Conservation (phyloP, 1,140 invertebrate species). For the Agrypnia vestita region DNA sequence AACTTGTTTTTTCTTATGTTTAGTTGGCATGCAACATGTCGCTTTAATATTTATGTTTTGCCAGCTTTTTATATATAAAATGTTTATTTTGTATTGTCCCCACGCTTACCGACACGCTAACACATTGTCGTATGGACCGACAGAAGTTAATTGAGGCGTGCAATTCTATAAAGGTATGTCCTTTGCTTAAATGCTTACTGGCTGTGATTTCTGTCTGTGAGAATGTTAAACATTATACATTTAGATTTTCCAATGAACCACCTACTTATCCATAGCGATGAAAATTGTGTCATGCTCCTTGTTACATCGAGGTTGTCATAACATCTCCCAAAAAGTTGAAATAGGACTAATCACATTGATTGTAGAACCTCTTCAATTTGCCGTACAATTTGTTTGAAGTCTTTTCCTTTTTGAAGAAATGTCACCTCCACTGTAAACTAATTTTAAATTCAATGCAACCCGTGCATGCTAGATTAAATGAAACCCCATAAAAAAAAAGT, state of each 20-base stretch:
- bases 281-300: background rate
- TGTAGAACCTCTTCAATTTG: background rate
- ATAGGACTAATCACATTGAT: background rate
- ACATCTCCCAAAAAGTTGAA: background rate
- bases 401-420: too few species aligned
- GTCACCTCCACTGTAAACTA: background rate
- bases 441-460: background rate
- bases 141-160: slow-evolving; percentile 94
- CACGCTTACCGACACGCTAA: slow-evolving; percentile 62
- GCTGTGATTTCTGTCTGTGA: background rate
- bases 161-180: slow-evolving; percentile 91
- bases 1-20: slow-evolving; percentile 1
- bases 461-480: background rate
- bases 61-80: slow-evolving; percentile 62
- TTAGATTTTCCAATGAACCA: too few species aligned
- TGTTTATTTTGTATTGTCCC: slow-evolving; percentile 66
- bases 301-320: background rate
- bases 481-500: background rate
- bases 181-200: slow-evolving; percentile 12
- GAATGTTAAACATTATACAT: too few species aligned
- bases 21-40: slow-evolving; percentile 26
- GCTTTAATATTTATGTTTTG: slow-evolving; percentile 31
- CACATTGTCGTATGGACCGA: slow-evolving; percentile 66
- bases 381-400: background rate
- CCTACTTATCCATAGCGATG: background rate